Conservation (phyloP, 2,797 vertebrate species). For the Pteronotus mesoamericanus region DNA sequence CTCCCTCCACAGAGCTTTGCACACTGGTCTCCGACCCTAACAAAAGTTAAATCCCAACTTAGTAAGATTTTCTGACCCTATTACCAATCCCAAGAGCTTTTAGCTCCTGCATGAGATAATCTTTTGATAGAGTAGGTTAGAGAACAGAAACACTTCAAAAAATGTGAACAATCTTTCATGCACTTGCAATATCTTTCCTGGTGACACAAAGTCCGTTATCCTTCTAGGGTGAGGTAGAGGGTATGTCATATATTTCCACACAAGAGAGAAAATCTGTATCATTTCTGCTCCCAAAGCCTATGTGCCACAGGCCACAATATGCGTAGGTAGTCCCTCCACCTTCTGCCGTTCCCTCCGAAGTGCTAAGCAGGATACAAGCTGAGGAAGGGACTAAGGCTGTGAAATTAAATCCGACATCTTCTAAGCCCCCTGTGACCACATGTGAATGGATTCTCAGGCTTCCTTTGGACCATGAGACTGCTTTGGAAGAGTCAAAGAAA, state of each 20-base stretch:
- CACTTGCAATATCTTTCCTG: background rate
- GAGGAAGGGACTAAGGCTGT: background rate
- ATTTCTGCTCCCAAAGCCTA: background rate
- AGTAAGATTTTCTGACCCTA: background rate
- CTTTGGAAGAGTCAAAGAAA: background rate
- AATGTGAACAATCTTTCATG: background rate
- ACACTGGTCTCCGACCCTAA: background rate
- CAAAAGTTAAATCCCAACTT: background rate
- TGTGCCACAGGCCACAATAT: background rate
- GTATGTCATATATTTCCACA: background rate
- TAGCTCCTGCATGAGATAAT: background rate
- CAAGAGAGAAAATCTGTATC: background rate
- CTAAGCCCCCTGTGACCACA: background rate
- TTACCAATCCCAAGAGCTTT: background rate
- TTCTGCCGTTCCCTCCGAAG: background rate
- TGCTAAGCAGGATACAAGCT: background rate
- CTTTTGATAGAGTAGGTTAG: background rate
- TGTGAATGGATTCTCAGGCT: background rate
- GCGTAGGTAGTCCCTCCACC: background rate
- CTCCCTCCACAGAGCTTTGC: background rate
- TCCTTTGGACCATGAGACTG: background rate
- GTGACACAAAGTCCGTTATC: background rate
- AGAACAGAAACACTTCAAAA: background rate
- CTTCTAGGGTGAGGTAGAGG: background rate
- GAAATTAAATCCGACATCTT: background rate